Conservation (phyloP, 92 coral and sea anemone genomes). For the Desmophyllum pertusum region DNA sequence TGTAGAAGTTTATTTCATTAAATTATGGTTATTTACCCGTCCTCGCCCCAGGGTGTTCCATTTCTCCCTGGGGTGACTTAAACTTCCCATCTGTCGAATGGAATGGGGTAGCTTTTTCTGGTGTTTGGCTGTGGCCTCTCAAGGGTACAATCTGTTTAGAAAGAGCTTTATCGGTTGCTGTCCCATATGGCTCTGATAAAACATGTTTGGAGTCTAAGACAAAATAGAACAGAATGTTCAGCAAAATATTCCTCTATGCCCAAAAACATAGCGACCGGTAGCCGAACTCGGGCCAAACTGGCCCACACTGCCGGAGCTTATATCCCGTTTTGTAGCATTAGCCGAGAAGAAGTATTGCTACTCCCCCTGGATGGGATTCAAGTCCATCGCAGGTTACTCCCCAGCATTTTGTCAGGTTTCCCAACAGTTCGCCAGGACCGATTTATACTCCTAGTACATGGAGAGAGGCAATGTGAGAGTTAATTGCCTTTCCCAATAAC, state of each 20-base stretch:
- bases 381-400: too few relatives aligned
- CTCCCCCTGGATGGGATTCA: too few relatives aligned
- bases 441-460: too few relatives aligned
- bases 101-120: neutral
- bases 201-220: neutral
- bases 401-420: too few relatives aligned
- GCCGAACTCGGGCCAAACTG: too few relatives aligned
- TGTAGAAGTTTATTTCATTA: too few relatives aligned
- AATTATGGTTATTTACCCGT: neutral
- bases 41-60: neutral
- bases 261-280: neutral
- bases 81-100: neutral
- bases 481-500: too few relatives aligned
- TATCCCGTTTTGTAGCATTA: too few relatives aligned
- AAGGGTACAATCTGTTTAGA: neutral
- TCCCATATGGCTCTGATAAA: neutral
- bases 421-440: too few relatives aligned
- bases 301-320: too few relatives aligned
- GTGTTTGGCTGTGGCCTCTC: neutral
- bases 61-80: neutral
- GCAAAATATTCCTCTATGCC: neutral
- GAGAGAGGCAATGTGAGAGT: too few relatives aligned
- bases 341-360: too few relatives aligned
- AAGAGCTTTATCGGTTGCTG: neutral
- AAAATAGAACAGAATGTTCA: neutral